These are phyloP conservation scores for Molorchus minor DNA, from an alignment of 2,888 invertebrate genomes.

Conservation along the genomic window DNA sequence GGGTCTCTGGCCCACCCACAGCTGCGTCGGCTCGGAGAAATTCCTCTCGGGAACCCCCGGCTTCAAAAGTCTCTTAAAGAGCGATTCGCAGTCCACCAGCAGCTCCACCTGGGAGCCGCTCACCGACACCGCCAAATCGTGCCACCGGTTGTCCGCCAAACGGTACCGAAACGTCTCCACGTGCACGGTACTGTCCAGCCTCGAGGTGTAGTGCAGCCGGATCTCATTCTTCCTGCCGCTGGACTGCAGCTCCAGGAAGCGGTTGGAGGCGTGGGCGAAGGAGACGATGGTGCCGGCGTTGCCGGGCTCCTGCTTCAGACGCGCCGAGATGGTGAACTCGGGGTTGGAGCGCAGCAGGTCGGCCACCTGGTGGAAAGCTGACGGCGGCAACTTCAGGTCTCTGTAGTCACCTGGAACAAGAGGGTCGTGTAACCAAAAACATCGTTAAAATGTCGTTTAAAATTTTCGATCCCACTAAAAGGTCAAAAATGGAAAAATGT, in stretches of 20 bases:
- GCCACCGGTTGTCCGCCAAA: conserved; percentile 89
- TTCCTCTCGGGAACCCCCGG: conserved; percentile 79
- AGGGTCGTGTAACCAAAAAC: too few relatives aligned
- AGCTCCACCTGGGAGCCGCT: conserved; percentile 86
- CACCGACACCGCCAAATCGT: conserved; percentile 84
- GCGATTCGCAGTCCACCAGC: conserved; percentile 85
- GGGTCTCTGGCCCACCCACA: conserved; percentile 91
- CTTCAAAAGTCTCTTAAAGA: conserved; percentile 80
- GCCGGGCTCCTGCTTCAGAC: conserved; percentile 79
- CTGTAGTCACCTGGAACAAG: conserved; percentile 73
- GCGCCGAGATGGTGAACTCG: conserved; percentile 83
- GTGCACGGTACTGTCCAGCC: conserved; percentile 68
- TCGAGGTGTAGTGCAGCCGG: conserved; percentile 79
- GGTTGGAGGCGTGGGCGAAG: conserved; percentile 82
- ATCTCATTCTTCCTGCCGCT: conserved; percentile 88
- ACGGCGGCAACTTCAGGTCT: conserved; percentile 76
- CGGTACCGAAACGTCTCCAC: conserved; percentile 89
- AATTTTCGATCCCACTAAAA: background rate
- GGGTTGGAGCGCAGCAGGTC: conserved; percentile 75
- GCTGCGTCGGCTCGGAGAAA: conserved; percentile 76
- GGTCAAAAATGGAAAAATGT: background rate
- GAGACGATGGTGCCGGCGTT: conserved; percentile 86
- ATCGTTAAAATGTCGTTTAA: too few relatives aligned
- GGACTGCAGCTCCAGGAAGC: conserved; percentile 91
- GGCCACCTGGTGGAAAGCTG: conserved; percentile 73